Evolutionary conservation across 2,888 invertebrate species (phyloP).

Genomic region (Drymonia ruficornis): DNA sequence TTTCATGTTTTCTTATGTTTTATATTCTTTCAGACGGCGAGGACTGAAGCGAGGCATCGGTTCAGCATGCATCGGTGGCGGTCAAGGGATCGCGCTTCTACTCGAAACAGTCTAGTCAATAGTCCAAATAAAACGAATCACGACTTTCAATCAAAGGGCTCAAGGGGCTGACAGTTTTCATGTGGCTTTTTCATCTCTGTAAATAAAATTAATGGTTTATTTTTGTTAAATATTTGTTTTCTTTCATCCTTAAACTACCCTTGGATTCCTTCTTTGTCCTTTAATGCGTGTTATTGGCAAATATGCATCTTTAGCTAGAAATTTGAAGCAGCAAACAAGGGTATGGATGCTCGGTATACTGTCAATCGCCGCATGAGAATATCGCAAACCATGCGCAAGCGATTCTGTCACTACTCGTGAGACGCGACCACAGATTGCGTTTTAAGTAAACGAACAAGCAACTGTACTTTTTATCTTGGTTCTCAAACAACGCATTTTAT

Average conservation of each 20-base stretch:
- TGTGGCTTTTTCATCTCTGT: background rate
- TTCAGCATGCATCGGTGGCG: conserved; percentile 98
- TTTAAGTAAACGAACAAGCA: too few species aligned
- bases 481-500: background rate
- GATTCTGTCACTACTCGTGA: too few species aligned
- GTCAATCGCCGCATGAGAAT: too few species aligned
- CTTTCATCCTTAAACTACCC: too few species aligned
- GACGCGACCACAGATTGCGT: too few species aligned
- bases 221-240: conserved; percentile 1
- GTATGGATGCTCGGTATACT: too few species aligned
- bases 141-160: background rate
- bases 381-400: too few species aligned
- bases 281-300: too few species aligned
- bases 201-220: background rate
- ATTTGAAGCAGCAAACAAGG: too few species aligned
- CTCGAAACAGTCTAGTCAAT: conserved; percentile 88
- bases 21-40: conserved; percentile 87
- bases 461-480: background rate
- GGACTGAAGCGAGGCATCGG: conserved; percentile 94
- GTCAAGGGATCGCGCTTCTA: conserved; percentile 97
- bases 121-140: background rate
- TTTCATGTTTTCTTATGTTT: too few species aligned
- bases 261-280: too few species aligned
- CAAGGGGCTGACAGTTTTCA: background rate
- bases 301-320: too few species aligned